These are phyloP conservation scores for Trogon melanurus DNA, from an alignment of 2,113 vertebrate genomes.

Conservation along the genomic window DNA sequence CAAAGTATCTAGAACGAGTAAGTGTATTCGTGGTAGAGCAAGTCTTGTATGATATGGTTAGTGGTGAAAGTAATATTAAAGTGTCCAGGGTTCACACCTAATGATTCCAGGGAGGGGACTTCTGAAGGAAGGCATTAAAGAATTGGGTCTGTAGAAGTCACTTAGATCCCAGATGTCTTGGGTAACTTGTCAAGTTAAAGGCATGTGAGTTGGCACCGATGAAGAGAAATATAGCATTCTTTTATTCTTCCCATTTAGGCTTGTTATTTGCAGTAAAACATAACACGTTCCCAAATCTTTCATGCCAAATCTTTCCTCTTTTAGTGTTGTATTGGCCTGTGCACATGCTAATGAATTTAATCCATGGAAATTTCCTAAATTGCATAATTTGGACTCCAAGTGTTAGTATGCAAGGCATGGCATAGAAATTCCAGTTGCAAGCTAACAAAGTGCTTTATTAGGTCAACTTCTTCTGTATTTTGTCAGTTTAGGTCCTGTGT, in stretches of 20 bases:
- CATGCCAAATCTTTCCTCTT: not conserved
- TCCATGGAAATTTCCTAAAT: not conserved
- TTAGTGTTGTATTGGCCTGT: accelerated
- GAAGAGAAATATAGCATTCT: not conserved
- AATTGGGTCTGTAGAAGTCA: too few species aligned
- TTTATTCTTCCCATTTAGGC: too few species aligned
- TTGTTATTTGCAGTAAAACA: not conserved
- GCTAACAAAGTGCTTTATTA: not conserved
- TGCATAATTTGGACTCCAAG: too few species aligned
- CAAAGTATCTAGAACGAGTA: not conserved
- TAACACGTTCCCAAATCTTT: not conserved
- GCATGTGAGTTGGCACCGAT: too few species aligned
- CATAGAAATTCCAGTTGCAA: not conserved
- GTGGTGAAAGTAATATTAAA: not conserved
- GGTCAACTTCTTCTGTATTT: not conserved
- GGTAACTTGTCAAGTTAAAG: not conserved
- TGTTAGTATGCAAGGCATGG: not conserved
- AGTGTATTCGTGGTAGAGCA: not conserved
- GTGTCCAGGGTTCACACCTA: not conserved
- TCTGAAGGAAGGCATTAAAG: not conserved
- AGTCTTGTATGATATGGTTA: not conserved
- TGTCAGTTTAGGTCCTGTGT: accelerated
- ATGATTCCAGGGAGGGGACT: not conserved
- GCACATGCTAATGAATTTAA: not conserved
- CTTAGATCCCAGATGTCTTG: not conserved